A percentile compares a stretch with the other conserved stretches of the same genome.
Evolutionary conservation across 2,113 vertebrate species (phyloP).

Genomic region (Platysternon megacephalum): DNA sequence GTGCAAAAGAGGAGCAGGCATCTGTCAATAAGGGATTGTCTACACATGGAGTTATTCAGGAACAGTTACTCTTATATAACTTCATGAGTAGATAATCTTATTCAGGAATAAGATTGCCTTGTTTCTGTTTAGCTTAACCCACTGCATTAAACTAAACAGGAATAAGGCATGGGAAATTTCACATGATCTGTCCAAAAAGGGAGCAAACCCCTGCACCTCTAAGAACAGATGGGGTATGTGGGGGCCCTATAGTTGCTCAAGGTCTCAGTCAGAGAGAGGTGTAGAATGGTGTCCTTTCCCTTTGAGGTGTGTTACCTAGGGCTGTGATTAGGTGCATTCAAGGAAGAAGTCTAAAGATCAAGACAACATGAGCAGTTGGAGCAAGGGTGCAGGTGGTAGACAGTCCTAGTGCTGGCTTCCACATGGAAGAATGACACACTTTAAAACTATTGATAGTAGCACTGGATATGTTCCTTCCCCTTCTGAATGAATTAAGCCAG

Average conservation of each 20-base stretch:
- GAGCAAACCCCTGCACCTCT: background rate
- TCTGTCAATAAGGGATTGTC: constrained; percentile 25
- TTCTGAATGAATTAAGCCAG: background rate
- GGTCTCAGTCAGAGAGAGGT: background rate
- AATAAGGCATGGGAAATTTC: background rate
- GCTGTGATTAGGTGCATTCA: background rate
- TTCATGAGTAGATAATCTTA: constrained; percentile 9
- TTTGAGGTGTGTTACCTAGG: background rate
- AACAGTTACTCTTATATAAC: background rate
- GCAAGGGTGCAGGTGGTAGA: background rate
- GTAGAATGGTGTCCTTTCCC: background rate
- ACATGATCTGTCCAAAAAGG: background rate
- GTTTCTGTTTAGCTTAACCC: constrained; percentile 51
- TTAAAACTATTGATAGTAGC: background rate
- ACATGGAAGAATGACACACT: background rate
- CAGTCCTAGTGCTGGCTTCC: background rate
- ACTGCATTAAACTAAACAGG: background rate
- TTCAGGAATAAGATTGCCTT: constrained; percentile 39
- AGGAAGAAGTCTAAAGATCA: background rate
- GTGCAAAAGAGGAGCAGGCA: background rate
- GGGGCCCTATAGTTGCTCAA: background rate
- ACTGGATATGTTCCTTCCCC: background rate
- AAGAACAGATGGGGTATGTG: background rate
- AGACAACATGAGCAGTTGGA: background rate
- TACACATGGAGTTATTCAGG: constrained; percentile 8